A percentile compares a stretch with the other conserved stretches of the same genome.
phyloP scores from a whole-genome alignment of 2,888 invertebrate genomes.

The Nephrotoma appendiculata region DNA sequence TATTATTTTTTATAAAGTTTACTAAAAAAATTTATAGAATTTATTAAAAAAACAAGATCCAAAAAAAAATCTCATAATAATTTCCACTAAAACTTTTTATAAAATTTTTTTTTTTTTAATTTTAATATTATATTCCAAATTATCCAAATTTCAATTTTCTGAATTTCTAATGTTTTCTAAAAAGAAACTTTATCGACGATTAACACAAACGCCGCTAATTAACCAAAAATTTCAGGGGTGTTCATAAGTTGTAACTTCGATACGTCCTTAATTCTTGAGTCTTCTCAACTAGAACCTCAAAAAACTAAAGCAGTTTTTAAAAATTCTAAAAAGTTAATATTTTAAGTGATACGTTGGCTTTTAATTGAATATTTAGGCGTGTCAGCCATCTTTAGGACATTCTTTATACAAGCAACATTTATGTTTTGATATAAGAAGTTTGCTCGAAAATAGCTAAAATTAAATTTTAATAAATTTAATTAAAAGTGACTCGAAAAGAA shows the following conservation, averaged over 20 bases:
- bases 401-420: too few relatives aligned
- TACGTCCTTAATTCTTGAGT: too few relatives aligned
- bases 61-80: not conserved
- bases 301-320: too few relatives aligned
- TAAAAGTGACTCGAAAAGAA: too few relatives aligned
- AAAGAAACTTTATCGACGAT: not conserved
- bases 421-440: too few relatives aligned
- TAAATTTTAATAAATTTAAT: too few relatives aligned
- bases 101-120: not conserved
- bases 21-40: not conserved
- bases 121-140: not conserved
- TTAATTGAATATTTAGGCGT: too few relatives aligned
- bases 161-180: not conserved
- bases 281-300: too few relatives aligned
- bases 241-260: not conserved
- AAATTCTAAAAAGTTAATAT: too few relatives aligned
- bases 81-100: not conserved
- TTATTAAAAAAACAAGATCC: not conserved
- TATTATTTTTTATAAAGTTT: not conserved
- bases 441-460: too few relatives aligned
- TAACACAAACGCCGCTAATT: not conserved
- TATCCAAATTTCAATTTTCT: not conserved
- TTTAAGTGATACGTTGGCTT: too few relatives aligned
- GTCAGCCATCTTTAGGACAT: too few relatives aligned
- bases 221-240: not conserved